phyloP scores from a whole-genome alignment of 2,113 vertebrate genomes.

The Oncorhynchus masou region DNA sequence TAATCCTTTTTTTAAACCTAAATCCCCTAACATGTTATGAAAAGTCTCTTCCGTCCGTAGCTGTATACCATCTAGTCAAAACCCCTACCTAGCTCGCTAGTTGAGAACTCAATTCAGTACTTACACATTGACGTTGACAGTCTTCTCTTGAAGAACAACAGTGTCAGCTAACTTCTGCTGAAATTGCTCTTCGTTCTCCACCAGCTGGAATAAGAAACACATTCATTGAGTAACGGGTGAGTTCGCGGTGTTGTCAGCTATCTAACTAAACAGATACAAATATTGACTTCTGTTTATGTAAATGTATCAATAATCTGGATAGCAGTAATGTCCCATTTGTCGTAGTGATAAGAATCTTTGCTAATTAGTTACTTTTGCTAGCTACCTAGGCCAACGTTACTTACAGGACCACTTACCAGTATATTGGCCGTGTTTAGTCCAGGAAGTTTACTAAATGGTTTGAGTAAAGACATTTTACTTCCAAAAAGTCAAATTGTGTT shows the following conservation, averaged over 20 bases:
- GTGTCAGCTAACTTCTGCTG: slow-evolving; percentile 68
- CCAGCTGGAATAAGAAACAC: slow-evolving; percentile 57
- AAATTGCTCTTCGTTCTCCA: slow-evolving; percentile 72
- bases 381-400: background rate
- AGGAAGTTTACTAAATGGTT: slow-evolving; percentile 69
- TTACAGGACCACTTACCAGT: slow-evolving; percentile 63
- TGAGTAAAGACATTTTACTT: slow-evolving; percentile 60
- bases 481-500: background rate
- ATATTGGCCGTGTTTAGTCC: slow-evolving; percentile 66
- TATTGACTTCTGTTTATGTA: background rate
- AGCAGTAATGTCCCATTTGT: background rate
- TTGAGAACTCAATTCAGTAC: slow-evolving; percentile 28
- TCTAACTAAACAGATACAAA: background rate
- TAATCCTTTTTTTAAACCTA: too few relatives aligned
- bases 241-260: background rate
- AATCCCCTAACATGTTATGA: too few relatives aligned
- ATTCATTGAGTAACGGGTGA: background rate
- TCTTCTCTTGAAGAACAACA: slow-evolving; percentile 58
- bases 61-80: too few relatives aligned
- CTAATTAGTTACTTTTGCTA: background rate
- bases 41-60: too few relatives aligned
- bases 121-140: slow-evolving; percentile 71
- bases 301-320: too few relatives aligned
- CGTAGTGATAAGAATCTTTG: background rate
- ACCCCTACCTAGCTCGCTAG: background rate